Conservation (phyloP, 2,113 vertebrate species). For the Mus spicilegus region DNA sequence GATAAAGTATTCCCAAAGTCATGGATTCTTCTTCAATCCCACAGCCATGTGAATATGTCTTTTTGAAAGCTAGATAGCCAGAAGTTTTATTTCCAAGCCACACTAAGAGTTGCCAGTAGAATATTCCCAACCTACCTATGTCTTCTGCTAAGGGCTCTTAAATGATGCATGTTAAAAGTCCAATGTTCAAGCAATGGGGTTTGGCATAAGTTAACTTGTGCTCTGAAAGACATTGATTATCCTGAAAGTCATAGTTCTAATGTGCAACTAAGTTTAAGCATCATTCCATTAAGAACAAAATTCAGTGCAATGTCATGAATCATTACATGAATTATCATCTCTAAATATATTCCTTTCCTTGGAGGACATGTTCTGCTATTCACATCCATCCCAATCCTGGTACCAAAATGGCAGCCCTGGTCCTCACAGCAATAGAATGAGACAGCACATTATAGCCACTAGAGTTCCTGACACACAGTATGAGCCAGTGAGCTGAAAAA, state of each 20-base stretch:
- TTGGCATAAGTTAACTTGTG: not conserved
- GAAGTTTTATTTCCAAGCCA: not conserved
- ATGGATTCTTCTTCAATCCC: not conserved
- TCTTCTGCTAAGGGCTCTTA: not conserved
- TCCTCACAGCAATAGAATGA: not conserved
- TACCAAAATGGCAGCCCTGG: not conserved
- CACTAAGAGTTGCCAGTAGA: fast-evolving
- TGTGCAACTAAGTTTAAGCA: not conserved
- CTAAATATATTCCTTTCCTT: not conserved
- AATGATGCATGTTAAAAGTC: not conserved
- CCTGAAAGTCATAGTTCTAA: not conserved
- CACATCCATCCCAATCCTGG: not conserved
- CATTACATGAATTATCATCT: not conserved
- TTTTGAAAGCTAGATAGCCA: not conserved
- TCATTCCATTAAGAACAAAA: not conserved
- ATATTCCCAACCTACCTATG: not conserved
- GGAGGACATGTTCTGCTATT: not conserved
- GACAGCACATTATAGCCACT: not conserved
- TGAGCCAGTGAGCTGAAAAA: conserved; percentile 77
- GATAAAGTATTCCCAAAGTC: not conserved
- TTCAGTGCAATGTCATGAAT: not conserved
- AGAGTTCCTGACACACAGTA: not conserved
- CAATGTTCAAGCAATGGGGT: not conserved
- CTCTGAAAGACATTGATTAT: not conserved
- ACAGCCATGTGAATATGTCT: not conserved